These are phyloP conservation scores for Spodoptera picta DNA, from an alignment of 2,888 invertebrate species.

Conservation along the genomic window DNA sequence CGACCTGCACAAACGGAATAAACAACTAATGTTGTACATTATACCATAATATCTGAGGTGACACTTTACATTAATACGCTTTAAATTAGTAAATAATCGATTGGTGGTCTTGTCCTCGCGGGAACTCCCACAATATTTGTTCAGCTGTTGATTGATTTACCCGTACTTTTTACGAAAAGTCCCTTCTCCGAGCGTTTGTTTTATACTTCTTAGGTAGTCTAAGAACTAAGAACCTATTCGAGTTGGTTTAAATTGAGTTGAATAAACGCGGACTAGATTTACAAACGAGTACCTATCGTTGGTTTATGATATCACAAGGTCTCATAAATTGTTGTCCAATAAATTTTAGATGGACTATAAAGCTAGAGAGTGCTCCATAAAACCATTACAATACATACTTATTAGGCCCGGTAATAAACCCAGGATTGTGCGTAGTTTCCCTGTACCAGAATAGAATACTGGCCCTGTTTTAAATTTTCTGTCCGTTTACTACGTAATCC, in stretches of 20 bases:
- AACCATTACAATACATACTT: conserved; percentile 2
- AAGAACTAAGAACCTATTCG: neutral
- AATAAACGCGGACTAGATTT: neutral
- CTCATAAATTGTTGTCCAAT: conserved; percentile 18
- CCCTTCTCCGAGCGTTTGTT: neutral
- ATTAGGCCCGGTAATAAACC: conserved; percentile 6
- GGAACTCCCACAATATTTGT: conserved; percentile 10
- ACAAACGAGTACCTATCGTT: conserved; percentile 6
- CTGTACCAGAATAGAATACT: neutral
- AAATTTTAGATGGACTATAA: conserved; percentile 25
- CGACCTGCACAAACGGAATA: conserved; percentile 2
- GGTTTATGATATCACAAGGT: conserved; percentile 8
- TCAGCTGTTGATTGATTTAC: conserved; percentile 13
- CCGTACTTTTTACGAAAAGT: conserved; percentile 1
- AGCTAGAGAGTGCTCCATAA: conserved; percentile 3
- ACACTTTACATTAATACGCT: neutral
- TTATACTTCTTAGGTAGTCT: conserved; percentile 5
- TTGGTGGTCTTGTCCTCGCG: conserved; percentile 16
- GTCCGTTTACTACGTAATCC: too few species aligned
- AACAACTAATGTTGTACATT: neutral
- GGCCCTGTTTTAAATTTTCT: neutral
- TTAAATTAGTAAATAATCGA: neutral
- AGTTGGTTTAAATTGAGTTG: conserved; percentile 1
- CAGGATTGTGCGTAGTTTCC: conserved; percentile 9
- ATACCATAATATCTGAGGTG: too few species aligned